Evolutionary conservation across 2,113 vertebrate genomes (phyloP), one percentile per base, ranked within the genome.

Genomic region (Thymallus thymallus): DNA sequence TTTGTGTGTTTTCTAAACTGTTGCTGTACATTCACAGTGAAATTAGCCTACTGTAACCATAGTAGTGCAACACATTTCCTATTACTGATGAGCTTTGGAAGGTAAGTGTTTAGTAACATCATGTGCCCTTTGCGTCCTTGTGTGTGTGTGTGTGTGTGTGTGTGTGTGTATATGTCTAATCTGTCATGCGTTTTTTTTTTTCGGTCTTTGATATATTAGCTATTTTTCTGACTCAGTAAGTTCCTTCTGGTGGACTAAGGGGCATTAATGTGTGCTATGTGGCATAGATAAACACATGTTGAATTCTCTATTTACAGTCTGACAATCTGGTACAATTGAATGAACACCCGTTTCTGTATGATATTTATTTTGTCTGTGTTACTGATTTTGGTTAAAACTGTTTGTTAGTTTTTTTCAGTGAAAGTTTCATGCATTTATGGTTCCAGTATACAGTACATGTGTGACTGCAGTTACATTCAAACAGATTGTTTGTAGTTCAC

Each of bases 251-350:
- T 60, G 18, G 56, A 60, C 2, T 0, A 22, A 16, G 5, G n/a
- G 18, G 56, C 56, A 60, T 23, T 7, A 10, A 41, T 41, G 35
- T 41, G n/a, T 51, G 5, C 72, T 76, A 14, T 51, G 48, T 51
- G 48, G 14, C 14, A 51, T 86, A 86, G 88, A 88, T 89, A 76
- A 76, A 46, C 55, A 69, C 62, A 32, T 46, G 35, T 66, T 66
- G 78, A 80, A n/a, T 55, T 60, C 73, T 80, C 74, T 72, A 82
- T 88, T 89, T 85, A 89, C 86, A 87, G 84, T 81, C 78, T 76
- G 67, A 80, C 30, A 74, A 71, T 82, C 48, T 76, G 78, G 65
- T 74, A 7, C 76, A 68, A 69, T 66, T 62, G 70, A 58, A 41
- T 67, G 74, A 26, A 69, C 75, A 78, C 70, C 41, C 1, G 30